phyloP scores from a whole-genome alignment of 2,888 invertebrate genomes.

The Leptura quadrifasciata region DNA sequence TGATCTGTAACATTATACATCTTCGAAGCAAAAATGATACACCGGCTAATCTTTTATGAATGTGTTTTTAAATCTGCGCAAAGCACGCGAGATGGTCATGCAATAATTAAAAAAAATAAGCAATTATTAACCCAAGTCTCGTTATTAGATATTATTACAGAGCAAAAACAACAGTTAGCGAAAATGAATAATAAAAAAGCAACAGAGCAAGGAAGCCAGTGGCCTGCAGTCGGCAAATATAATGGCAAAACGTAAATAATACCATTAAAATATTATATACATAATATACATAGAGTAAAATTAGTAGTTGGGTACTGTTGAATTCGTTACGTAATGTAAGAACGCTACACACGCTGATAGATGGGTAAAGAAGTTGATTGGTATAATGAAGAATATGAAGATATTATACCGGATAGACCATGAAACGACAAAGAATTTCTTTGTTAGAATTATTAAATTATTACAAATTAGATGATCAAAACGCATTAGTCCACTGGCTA shows the following conservation, averaged over 20 bases:
- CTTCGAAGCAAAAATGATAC: constrained; percentile 5
- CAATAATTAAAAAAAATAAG: constrained; percentile 48
- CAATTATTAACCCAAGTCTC: constrained; percentile 50
- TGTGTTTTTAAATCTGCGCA: constrained; percentile 30
- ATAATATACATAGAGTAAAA: not conserved
- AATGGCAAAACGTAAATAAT: constrained; percentile 16
- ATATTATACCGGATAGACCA: not conserved
- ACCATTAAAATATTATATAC: constrained; percentile 23
- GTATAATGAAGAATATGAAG: not conserved
- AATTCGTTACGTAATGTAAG: constrained; percentile 19
- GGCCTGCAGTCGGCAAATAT: constrained; percentile 33
- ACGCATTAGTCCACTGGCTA: too few species aligned
- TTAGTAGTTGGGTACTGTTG: constrained; percentile 24
- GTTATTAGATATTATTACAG: constrained; percentile 48
- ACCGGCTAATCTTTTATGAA: constrained; percentile 27
- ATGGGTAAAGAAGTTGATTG: not conserved
- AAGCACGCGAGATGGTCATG: constrained; percentile 51
- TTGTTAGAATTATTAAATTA: too few species aligned
- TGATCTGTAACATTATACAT: not conserved
- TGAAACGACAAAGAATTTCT: too few species aligned
- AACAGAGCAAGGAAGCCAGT: constrained; percentile 54
- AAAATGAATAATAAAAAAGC: constrained; percentile 55
- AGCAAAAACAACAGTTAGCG: constrained; percentile 51
- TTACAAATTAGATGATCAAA: too few species aligned
- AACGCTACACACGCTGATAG: not conserved